A percentile compares a stretch with the other conserved stretches of the same genome.
These are phyloP conservation scores for Brotogeris chrysoptera DNA, from an alignment of 2,797 vertebrate species.

Conservation along the genomic window DNA sequence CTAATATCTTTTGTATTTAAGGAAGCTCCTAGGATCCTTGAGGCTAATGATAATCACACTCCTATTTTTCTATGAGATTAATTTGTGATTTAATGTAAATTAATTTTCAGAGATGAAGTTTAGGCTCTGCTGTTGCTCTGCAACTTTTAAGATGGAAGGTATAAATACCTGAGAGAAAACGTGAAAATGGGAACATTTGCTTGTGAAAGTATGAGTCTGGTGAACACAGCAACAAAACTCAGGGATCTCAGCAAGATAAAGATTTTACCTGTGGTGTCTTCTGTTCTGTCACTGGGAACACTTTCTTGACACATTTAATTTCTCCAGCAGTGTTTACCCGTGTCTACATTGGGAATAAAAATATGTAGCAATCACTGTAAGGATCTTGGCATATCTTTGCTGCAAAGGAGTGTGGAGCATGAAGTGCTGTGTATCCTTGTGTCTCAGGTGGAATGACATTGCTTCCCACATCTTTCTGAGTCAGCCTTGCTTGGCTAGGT, in stretches of 20 bases:
- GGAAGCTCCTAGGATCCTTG: neutral
- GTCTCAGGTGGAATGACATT: neutral
- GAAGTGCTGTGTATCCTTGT: neutral
- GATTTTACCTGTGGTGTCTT: neutral
- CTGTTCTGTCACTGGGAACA: neutral
- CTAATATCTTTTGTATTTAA: neutral
- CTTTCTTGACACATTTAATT: neutral
- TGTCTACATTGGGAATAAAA: neutral
- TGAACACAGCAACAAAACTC: neutral
- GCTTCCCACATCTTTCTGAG: fast-evolving
- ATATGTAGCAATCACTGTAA: neutral
- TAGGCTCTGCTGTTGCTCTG: neutral
- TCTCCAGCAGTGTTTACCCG: neutral
- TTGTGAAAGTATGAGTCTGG: neutral
- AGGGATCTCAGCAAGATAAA: neutral
- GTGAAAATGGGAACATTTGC: neutral
- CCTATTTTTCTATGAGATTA: neutral
- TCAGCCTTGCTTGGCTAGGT: neutral
- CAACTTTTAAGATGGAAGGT: neutral
- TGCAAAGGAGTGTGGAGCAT: neutral
- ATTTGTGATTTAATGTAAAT: neutral
- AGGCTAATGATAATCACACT: neutral
- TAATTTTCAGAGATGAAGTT: neutral
- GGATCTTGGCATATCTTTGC: neutral
- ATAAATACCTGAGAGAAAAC: neutral